Conservation (phyloP, 2,888 invertebrate species). For the Aphidius colemani region DNA sequence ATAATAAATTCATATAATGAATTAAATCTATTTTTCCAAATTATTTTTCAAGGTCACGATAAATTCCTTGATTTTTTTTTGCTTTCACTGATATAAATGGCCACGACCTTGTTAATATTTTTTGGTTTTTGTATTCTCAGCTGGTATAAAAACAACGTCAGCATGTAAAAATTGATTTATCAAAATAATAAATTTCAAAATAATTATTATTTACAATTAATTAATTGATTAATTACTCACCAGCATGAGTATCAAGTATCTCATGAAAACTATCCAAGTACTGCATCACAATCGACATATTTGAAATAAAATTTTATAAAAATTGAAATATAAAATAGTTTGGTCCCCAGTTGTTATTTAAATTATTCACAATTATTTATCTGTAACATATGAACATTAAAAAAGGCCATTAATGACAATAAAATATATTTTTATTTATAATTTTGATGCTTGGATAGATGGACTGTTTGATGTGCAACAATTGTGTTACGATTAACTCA, state of each 20-base stretch:
- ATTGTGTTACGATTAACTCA: no score
- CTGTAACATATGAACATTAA: no score
- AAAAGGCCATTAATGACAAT: no score
- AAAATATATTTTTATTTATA: no score
- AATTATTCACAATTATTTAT: not conserved
- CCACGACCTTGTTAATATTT: slow-evolving; percentile 30
- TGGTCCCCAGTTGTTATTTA: not conserved
- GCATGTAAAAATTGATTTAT: not conserved
- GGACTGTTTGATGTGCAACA: no score
- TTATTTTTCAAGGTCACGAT: slow-evolving; percentile 1
- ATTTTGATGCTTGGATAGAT: no score
- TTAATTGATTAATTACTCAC: slow-evolving; percentile 63
- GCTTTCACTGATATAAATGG: slow-evolving; percentile 29
- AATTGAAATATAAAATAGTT: not conserved
- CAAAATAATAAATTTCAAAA: not conserved
- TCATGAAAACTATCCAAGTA: slow-evolving; percentile 79
- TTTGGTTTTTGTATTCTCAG: slow-evolving; percentile 10
- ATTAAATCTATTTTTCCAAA: not conserved
- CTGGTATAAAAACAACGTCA: not conserved
- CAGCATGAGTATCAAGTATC: slow-evolving; percentile 83
- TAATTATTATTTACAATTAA: no score
- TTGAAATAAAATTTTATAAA: slow-evolving; percentile 23
- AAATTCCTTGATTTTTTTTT: slow-evolving; percentile 12
- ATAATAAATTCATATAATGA: not conserved
- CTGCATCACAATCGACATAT: slow-evolving; percentile 81